Percentiles rank a stretch among this genome's conserved stretches.
Conservation (phyloP, 2,113 vertebrate species). For the Corapipo altera region DNA sequence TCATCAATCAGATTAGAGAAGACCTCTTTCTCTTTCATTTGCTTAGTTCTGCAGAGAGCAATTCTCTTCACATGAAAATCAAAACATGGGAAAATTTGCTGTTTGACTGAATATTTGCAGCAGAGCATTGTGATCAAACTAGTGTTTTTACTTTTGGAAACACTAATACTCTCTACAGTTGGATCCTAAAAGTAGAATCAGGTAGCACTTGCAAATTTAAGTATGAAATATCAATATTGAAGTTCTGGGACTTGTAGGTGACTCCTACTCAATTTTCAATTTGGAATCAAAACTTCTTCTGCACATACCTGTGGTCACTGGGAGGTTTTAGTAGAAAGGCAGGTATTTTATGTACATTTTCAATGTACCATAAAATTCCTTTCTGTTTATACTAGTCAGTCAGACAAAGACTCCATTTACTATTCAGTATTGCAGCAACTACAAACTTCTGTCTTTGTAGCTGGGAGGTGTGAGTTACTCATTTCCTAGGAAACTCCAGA, state of each 20-base stretch:
- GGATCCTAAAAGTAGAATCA: not conserved
- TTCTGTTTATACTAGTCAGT: not conserved
- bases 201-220: not conserved
- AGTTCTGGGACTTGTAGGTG: not conserved
- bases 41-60: not conserved
- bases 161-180: not conserved
- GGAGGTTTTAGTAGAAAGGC: not conserved
- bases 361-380: not conserved
- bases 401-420: not conserved
- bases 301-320: not conserved
- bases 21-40: not conserved
- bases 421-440: not conserved
- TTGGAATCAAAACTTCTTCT: not conserved
- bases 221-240: not conserved
- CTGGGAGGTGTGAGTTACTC: not conserved
- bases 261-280: not conserved
- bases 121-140: not conserved
- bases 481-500: not conserved
- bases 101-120: not conserved
- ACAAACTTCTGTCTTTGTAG: not conserved
- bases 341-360: not conserved
- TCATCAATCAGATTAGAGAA: not conserved
- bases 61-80: not conserved
- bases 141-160: not conserved
- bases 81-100: not conserved